These are phyloP conservation scores for Drosophila mimica DNA, from an alignment of 2,888 invertebrate genomes.

Conservation along the genomic window DNA sequence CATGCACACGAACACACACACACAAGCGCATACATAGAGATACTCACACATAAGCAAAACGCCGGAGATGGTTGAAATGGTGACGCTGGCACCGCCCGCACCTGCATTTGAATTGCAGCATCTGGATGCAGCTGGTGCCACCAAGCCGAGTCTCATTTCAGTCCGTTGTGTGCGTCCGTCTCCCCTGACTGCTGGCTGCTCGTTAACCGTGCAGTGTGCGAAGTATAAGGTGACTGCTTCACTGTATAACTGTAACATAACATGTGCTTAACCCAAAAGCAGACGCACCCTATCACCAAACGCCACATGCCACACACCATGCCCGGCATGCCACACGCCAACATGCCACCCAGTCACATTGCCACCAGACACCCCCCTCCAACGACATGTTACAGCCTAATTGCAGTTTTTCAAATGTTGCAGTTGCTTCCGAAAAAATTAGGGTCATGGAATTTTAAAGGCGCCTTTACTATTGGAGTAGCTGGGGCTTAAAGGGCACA, in stretches of 20 bases:
- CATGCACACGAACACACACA: conserved; percentile 9
- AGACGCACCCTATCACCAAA: conserved; percentile 42
- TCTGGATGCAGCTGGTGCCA: conserved; percentile 40
- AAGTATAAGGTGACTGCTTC: conserved; percentile 54
- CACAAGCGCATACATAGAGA: neutral
- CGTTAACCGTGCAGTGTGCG: conserved; percentile 43
- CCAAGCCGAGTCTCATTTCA: conserved; percentile 51
- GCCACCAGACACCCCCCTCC: neutral
- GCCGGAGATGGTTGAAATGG: conserved; percentile 44
- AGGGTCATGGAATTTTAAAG: conserved; percentile 71
- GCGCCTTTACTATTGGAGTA: conserved; percentile 49
- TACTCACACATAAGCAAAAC: conserved; percentile 5
- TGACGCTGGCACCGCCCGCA: conserved; percentile 47
- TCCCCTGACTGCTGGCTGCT: conserved; percentile 25
- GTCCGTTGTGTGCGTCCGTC: conserved; percentile 25
- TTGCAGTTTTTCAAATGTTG: conserved; percentile 71
- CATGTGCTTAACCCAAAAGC: conserved; percentile 72
- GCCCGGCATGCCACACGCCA: neutral
- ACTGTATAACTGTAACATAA: conserved; percentile 60
- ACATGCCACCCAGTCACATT: neutral
- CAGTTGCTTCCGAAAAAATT: conserved; percentile 73
- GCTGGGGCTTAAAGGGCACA: conserved; percentile 43
- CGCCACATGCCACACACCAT: conserved; percentile 10
- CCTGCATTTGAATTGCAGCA: conserved; percentile 56
- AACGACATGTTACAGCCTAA: conserved; percentile 64